phyloP scores from a whole-genome alignment of 2,888 invertebrate genomes.

The Punctoribates punctum region DNA sequence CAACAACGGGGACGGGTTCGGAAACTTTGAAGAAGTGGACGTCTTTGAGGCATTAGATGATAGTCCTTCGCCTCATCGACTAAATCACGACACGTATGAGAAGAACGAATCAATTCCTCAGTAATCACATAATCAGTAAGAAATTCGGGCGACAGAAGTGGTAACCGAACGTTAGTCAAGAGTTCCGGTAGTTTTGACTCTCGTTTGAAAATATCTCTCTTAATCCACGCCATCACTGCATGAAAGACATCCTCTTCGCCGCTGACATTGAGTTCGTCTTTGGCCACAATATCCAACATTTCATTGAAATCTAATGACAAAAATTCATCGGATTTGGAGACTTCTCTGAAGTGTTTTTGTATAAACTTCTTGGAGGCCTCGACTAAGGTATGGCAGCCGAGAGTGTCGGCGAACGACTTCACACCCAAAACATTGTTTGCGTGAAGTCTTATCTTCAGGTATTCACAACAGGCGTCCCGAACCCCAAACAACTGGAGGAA shows the following conservation, averaged over 20 bases:
- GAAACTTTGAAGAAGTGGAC: constrained; percentile 71
- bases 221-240: constrained; percentile 75
- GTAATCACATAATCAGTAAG: constrained; percentile 74
- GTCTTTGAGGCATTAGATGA: constrained; percentile 77
- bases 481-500: constrained; percentile 75
- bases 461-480: constrained; percentile 76
- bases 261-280: constrained; percentile 72
- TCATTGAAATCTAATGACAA: constrained; percentile 62
- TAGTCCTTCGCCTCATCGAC: constrained; percentile 83
- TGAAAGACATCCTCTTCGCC: constrained; percentile 77
- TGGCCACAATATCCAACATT: constrained; percentile 65
- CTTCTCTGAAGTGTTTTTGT: constrained; percentile 72
- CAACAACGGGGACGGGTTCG: constrained; percentile 71
- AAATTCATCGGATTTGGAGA: constrained; percentile 73
- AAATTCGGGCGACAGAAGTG: constrained; percentile 74
- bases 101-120: constrained; percentile 70
- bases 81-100: constrained; percentile 74
- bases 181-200: constrained; percentile 64
- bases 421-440: constrained; percentile 76
- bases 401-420: constrained; percentile 71
- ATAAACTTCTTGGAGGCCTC: constrained; percentile 74
- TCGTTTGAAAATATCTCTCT: constrained; percentile 62
- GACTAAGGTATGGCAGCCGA: constrained; percentile 67
- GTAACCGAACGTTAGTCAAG: constrained; percentile 70
- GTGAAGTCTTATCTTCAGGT: constrained; percentile 68